Conservation (phyloP, 2,888 invertebrate genomes). For the Electrophaes corylata region DNA sequence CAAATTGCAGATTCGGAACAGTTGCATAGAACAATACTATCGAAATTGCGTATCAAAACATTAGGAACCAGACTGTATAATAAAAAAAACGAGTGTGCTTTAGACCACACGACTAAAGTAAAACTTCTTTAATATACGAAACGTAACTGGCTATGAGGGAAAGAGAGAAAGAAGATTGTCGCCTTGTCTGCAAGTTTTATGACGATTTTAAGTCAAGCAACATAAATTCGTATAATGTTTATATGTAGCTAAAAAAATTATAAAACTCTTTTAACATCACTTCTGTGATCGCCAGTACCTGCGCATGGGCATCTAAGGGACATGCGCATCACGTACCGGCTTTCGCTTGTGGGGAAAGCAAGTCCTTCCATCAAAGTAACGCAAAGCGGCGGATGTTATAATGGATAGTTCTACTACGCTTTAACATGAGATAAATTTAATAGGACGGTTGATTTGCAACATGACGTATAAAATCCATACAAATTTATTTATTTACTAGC, state of each 20-base stretch:
- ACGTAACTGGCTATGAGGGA: too few relatives aligned
- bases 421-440: not conserved
- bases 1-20: constrained; percentile 16
- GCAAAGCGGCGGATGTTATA: constrained; percentile 25
- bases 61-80: too few relatives aligned
- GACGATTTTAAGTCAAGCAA: too few relatives aligned
- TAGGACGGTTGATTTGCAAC: not conserved
- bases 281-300: constrained; percentile 11
- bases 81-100: too few relatives aligned
- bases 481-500: too few relatives aligned
- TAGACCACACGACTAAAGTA: too few relatives aligned
- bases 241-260: not conserved
- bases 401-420: not conserved
- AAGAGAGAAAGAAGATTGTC: too few relatives aligned
- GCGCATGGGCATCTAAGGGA: constrained; percentile 37
- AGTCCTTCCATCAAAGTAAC: constrained; percentile 29
- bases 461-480: too few relatives aligned
- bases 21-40: constrained; percentile 4
- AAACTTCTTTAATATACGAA: too few relatives aligned
- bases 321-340: constrained; percentile 71
- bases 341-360: constrained; percentile 63
- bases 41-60: not conserved
- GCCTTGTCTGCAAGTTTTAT: too few relatives aligned
- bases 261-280: not conserved
- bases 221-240: too few relatives aligned